Evolutionary conservation across 2,888 invertebrate species (phyloP).

Genomic region (Pollenia labialis): DNA sequence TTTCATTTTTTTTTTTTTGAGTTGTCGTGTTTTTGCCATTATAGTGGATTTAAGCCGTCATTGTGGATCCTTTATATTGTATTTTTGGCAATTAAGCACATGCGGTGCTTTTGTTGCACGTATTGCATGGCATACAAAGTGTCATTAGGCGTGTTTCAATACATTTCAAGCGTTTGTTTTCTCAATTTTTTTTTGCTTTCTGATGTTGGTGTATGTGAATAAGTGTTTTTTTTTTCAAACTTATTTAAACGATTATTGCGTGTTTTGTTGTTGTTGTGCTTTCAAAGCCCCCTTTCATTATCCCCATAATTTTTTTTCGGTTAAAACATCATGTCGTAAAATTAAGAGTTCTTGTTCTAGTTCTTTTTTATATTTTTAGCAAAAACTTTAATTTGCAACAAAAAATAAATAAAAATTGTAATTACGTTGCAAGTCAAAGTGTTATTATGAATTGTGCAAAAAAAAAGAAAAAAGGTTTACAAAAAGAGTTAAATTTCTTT

Average conservation of each 20-base stretch:
- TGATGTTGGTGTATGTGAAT: conserved; percentile 24
- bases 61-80: conserved; percentile 75
- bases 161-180: conserved; percentile 65
- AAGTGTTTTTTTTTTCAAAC: conserved; percentile 20
- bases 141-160: conserved; percentile 80
- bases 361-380: conserved; percentile 2
- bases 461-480: background rate
- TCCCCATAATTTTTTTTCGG: conserved; percentile 23
- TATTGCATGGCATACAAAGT: conserved; percentile 83
- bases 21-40: conserved; percentile 71
- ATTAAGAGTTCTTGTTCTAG: conserved; percentile 64
- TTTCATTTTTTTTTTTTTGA: conserved; percentile 37
- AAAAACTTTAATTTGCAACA: conserved; percentile 9
- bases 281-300: conserved; percentile 59
- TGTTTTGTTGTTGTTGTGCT: conserved; percentile 44
- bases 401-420: conserved; percentile 42
- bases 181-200: background rate
- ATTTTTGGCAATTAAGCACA: conserved; percentile 83
- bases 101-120: conserved; percentile 80
- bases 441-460: conserved; percentile 29
- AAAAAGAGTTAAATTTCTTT: background rate
- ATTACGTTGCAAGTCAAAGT: conserved; percentile 68
- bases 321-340: conserved; percentile 54
- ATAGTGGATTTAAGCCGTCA: conserved; percentile 71
- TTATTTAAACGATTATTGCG: conserved; percentile 67